A percentile compares a stretch with the other conserved stretches of the same genome.
phyloP scores from a whole-genome alignment of 2,888 invertebrate genomes.

The Nomada hirtipes region DNA sequence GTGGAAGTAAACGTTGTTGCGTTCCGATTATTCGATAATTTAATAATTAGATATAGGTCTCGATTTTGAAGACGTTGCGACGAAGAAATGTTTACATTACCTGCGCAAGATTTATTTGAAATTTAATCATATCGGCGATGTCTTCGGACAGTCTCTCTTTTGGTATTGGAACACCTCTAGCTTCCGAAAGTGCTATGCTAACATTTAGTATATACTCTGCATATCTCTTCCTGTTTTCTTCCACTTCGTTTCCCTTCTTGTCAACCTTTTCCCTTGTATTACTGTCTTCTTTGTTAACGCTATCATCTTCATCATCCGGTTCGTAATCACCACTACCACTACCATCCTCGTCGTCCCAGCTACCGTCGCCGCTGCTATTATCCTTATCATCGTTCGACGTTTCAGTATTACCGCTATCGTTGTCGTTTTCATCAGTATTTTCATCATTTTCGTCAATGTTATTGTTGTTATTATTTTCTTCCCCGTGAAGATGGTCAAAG shows the following conservation, averaged over 20 bases:
- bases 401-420: neutral
- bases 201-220: constrained; percentile 52
- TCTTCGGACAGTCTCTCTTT: constrained; percentile 58
- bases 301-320: neutral
- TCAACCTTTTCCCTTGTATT: neutral
- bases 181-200: constrained; percentile 56
- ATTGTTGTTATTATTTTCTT: neutral
- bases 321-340: neutral
- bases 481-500: neutral
- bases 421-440: neutral
- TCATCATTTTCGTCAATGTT: neutral
- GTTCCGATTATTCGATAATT: neutral
- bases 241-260: rapidly evolving
- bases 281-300: neutral
- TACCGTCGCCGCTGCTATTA: neutral
- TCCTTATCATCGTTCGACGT: neutral
- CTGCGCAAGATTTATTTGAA: constrained; percentile 48
- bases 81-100: constrained; percentile 17
- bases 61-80: neutral
- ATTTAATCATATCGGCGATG: constrained; percentile 65
- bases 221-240: constrained; percentile 34
- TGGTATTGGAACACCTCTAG: constrained; percentile 57
- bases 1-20: neutral
- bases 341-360: neutral
- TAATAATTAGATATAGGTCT: neutral